Evolutionary conservation across 2,888 invertebrate species (phyloP), one percentile per base, ranked within the genome.

Genomic region (Germaria angustata): DNA sequence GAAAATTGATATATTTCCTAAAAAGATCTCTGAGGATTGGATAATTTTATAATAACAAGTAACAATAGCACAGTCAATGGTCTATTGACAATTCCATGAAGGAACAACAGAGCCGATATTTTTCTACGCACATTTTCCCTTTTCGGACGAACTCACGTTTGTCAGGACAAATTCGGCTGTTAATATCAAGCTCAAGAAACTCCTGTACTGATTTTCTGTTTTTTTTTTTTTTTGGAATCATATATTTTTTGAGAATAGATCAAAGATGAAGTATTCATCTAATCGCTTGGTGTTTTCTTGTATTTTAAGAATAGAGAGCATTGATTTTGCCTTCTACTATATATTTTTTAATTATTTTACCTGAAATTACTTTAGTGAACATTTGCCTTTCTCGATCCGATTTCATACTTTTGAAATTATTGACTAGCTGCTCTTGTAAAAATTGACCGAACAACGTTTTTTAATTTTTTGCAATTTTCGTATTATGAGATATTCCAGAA

Each of bases 331-430:
- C 36, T 66, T 44, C 41, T 61, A 61, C 39, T 28, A 6, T 28
- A 28, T 28, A 28, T 28, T 66, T 66, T 66, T 66, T 34, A 49
- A 66, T 66, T 49, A 36, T 36, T 66, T 66, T 66, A 66, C 65
- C 65, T 17, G 49, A 66, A 66, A 66, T 66, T 49, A 66, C 4
- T 36, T 66, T 66, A 49, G 49, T 66, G 49, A 51, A 66, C 34
- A 66, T 51, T 66, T 51, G 32, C 51, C 49, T 49, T 66, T 66
- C n/a, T 66, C 65, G 49, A 66, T 66, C 36, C 49, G 65, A 49
- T 66, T 66, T 66, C 51, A 66, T 66, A 51, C 63, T 63, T 63
- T 24, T 44, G 15, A 63, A 63, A 63, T 63, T 63, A 66, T 49
- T n/a, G 36, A 51, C 49, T 13, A 49, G 34, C 65, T 65, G 65